These are phyloP conservation scores for Paradoxurus hermaphroditus DNA, from an alignment of 2,113 vertebrate genomes.

Conservation along the genomic window DNA sequence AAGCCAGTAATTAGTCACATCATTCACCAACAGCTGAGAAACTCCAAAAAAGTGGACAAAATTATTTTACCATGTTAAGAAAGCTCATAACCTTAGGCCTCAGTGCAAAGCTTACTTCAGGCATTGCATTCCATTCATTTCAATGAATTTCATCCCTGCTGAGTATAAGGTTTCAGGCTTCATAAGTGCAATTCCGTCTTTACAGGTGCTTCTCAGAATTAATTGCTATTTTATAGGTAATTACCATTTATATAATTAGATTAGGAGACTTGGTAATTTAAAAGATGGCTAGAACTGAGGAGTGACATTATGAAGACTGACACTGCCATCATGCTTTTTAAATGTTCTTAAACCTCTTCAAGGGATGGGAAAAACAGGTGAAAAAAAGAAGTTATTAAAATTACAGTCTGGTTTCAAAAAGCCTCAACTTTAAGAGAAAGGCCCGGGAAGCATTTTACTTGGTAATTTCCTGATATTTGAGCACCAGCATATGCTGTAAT, in stretches of 20 bases:
- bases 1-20: slow-evolving; percentile 4
- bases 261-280: not conserved
- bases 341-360: not conserved
- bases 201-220: not conserved
- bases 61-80: not conserved
- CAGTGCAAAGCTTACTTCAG: not conserved
- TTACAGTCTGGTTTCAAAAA: not conserved
- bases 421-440: not conserved
- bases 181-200: not conserved
- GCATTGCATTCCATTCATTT: not conserved
- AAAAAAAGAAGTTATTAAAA: not conserved
- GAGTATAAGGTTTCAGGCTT: slow-evolving; percentile 10
- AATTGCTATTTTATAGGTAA: slow-evolving; percentile 50
- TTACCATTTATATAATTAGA: slow-evolving; percentile 39
- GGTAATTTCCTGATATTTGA: not conserved
- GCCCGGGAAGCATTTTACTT: not conserved
- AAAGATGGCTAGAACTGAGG: not conserved
- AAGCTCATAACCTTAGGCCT: slow-evolving; percentile 15
- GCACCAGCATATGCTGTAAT: not conserved
- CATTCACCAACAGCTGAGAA: not conserved
- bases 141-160: not conserved
- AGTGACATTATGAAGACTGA: not conserved
- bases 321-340: not conserved
- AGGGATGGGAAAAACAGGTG: not conserved
- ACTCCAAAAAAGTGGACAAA: not conserved